Percentiles rank a stretch among this genome's conserved stretches.
phyloP scores from a whole-genome alignment of 2,797 vertebrate genomes.

The Lutjanus argentimaculatus region DNA sequence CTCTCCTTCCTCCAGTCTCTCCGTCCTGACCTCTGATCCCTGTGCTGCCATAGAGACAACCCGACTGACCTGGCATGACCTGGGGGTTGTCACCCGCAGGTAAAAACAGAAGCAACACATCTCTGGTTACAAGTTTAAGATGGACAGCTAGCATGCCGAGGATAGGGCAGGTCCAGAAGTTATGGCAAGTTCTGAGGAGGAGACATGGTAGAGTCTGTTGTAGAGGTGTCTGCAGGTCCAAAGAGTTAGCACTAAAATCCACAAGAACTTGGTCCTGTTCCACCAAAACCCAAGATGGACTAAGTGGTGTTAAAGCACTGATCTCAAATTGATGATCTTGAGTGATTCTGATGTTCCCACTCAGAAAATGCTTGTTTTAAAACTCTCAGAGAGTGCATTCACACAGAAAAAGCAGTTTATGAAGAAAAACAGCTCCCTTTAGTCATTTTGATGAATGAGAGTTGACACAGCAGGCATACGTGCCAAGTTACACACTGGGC shows the following conservation, averaged over 20 bases:
- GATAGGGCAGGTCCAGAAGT: constrained; percentile 2
- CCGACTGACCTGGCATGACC: constrained; percentile 42
- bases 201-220: constrained; percentile 6
- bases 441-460: background rate
- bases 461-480: background rate
- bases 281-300: background rate
- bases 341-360: background rate
- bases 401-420: background rate
- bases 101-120: constrained; percentile 75
- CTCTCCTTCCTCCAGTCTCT: constrained; percentile 15
- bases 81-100: constrained; percentile 55
- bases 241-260: background rate
- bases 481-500: constrained; percentile 1
- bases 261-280: background rate
- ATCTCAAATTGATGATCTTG: background rate
- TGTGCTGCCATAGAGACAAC: constrained; percentile 51
- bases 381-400: background rate
- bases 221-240: background rate
- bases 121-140: constrained; percentile 64
- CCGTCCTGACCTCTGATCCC: constrained; percentile 51
- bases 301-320: background rate
- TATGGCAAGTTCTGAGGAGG: constrained; percentile 6
- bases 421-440: background rate
- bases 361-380: background rate
- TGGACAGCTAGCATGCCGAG: constrained; percentile 13